Conservation (phyloP, 2,797 vertebrate genomes). For the Cryptoblepharus egeriae region DNA sequence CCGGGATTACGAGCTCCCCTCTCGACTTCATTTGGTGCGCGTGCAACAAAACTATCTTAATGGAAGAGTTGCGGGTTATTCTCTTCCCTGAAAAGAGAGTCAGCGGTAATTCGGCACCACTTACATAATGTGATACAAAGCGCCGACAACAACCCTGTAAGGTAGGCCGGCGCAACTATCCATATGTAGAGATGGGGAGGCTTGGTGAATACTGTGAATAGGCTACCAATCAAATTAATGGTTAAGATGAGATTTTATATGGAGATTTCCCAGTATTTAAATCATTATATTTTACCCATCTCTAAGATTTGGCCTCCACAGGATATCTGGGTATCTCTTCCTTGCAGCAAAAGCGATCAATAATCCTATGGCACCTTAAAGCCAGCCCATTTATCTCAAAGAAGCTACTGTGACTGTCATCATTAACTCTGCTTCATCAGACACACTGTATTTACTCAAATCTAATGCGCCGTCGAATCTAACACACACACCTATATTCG, state of each 20-base stretch:
- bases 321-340: too few relatives aligned
- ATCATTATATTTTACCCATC: background rate
- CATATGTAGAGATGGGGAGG: background rate
- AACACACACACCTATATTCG: too few relatives aligned
- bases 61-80: too few relatives aligned
- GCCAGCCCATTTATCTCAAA: too few relatives aligned
- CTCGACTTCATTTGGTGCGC: background rate
- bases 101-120: background rate
- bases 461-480: too few relatives aligned
- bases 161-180: background rate
- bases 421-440: too few relatives aligned
- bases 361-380: too few relatives aligned
- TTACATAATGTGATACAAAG: background rate
- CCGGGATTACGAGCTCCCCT: conserved; percentile 12
- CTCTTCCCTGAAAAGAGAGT: too few relatives aligned
- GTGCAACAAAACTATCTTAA: background rate
- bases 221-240: background rate
- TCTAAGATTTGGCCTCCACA: background rate
- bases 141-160: background rate
- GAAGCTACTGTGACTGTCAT: too few relatives aligned
- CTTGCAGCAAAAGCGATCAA: too few relatives aligned
- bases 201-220: background rate
- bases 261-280: background rate
- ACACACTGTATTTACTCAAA: too few relatives aligned
- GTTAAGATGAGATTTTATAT: background rate